Evolutionary conservation across 1,140 invertebrate genomes (phyloP).

Genomic region (Hypothenemus hampei): DNA sequence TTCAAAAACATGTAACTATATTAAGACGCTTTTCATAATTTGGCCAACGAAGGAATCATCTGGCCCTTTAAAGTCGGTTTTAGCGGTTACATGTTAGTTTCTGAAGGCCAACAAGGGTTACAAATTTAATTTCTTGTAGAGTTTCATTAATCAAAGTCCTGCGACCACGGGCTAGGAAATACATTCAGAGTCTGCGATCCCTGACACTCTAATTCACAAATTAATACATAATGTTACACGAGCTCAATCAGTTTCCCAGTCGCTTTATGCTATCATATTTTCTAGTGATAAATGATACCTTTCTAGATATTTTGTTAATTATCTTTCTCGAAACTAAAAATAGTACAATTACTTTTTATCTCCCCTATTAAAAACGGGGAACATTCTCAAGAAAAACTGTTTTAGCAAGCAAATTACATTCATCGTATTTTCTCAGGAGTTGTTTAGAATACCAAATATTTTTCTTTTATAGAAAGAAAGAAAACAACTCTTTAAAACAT

Average conservation of each 20-base stretch:
- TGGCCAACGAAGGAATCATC: slow-evolving; percentile 10
- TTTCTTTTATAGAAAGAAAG: no score
- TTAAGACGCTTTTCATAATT: slow-evolving; percentile 7
- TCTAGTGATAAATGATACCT: slow-evolving; percentile 14
- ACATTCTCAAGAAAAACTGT: not conserved
- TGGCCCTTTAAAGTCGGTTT: slow-evolving; percentile 12
- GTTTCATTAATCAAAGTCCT: slow-evolving; percentile 22
- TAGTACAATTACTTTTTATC: no score
- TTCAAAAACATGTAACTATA: slow-evolving; percentile 3
- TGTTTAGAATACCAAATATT: not conserved
- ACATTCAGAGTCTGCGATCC: slow-evolving; percentile 17
- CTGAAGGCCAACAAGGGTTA: slow-evolving; percentile 11
- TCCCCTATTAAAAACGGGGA: no score
- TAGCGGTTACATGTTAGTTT: slow-evolving; percentile 12
- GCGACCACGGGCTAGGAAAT: slow-evolving; percentile 8
- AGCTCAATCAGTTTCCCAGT: slow-evolving; percentile 18
- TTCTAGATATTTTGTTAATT: slow-evolving; percentile 14
- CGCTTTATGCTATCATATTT: slow-evolving; percentile 18
- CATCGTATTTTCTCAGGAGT: not conserved
- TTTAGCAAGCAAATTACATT: not conserved
- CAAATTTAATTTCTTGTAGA: slow-evolving; percentile 19
- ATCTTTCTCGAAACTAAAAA: no score
- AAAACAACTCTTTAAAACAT: no score
- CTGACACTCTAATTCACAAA: slow-evolving; percentile 22
- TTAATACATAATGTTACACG: slow-evolving; percentile 18